Percentiles rank a stretch among this genome's conserved stretches.
Conservation (phyloP, 2,113 vertebrate genomes). For the Tyto alba region DNA sequence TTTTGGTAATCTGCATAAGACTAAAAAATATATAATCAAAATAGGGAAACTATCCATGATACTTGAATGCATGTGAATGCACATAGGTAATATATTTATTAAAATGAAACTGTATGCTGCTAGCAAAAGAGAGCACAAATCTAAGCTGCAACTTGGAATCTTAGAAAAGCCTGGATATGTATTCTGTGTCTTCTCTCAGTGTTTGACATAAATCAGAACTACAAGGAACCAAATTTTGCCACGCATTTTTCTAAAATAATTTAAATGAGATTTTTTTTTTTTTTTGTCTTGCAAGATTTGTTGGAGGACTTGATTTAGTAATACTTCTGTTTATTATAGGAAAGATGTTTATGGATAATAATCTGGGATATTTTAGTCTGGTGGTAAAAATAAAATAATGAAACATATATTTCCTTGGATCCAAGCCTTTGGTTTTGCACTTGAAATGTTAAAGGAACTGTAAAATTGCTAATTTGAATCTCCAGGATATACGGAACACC, state of each 20-base stretch:
- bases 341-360: not conserved
- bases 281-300: not conserved
- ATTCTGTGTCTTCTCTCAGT: not conserved
- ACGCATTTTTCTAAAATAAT: not conserved
- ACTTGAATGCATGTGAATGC: not conserved
- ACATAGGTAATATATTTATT: not conserved
- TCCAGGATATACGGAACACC: not conserved
- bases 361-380: not conserved
- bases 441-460: constrained; percentile 17
- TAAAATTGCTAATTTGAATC: not conserved
- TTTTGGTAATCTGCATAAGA: not conserved
- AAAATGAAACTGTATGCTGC: not conserved
- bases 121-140: not conserved
- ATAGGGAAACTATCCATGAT: not conserved
- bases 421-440: not conserved
- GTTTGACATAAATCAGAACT: not conserved
- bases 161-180: not conserved
- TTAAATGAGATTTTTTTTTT: not conserved
- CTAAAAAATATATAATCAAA: not conserved
- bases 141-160: not conserved
- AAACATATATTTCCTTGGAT: not conserved
- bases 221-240: not conserved
- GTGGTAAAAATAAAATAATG: not conserved
- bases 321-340: not conserved
- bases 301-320: not conserved